Percentiles rank a stretch among this genome's conserved stretches.
phyloP scores from a whole-genome alignment of 1,140 invertebrate species.

The Helicoverpa armigera region DNA sequence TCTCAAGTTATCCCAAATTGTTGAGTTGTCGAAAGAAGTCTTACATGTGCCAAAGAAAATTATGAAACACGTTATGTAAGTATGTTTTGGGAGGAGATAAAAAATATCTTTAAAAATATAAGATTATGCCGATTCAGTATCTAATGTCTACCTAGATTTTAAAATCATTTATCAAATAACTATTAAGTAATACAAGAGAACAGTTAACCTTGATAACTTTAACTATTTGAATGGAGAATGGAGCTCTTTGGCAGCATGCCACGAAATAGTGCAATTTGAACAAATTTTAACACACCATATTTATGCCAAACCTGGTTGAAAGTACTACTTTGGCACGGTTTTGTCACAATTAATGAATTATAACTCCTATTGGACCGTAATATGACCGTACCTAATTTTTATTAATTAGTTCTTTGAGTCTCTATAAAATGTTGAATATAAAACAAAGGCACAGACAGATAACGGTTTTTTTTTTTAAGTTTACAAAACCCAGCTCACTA shows the following conservation, averaged over 20 bases:
- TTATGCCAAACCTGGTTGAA: slow-evolving; percentile 33
- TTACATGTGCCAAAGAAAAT: no score
- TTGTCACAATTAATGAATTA: slow-evolving; percentile 20
- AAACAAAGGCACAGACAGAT: not conserved
- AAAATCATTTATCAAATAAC: not conserved
- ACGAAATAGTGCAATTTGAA: slow-evolving; percentile 34
- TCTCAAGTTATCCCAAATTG: no score
- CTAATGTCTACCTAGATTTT: no score
- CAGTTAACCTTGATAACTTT: slow-evolving; percentile 10
- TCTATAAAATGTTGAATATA: not conserved
- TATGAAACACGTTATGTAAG: no score
- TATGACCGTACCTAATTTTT: not conserved
- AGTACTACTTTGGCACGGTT: slow-evolving; percentile 24
- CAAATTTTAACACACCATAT: slow-evolving; percentile 39
- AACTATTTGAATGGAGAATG: not conserved
- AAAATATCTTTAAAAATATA: no score
- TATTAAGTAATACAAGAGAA: not conserved
- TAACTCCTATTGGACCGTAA: not conserved
- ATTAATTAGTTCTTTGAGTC: not conserved
- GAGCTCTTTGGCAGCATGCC: not conserved
- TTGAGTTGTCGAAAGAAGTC: no score
- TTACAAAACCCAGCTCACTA: no score
- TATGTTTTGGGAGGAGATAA: no score
- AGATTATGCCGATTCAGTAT: no score
- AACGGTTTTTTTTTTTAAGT: no score